Evolutionary conservation across 2,888 invertebrate species (phyloP).

Genomic region (Idaea dimidiata): DNA sequence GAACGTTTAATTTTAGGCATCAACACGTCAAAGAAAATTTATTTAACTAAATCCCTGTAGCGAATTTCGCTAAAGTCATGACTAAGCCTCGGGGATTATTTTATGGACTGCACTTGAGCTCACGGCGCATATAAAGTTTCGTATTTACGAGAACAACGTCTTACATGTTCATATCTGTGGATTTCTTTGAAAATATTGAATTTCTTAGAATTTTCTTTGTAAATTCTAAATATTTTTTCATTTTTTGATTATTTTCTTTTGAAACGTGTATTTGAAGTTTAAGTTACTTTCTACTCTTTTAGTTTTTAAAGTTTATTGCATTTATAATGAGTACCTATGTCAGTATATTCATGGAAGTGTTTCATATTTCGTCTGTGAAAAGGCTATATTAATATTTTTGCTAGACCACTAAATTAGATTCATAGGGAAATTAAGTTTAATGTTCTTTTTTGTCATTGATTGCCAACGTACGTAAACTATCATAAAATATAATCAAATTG

Average conservation of each 20-base stretch:
- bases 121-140: conserved; percentile 3
- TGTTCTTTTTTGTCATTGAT: too few species aligned
- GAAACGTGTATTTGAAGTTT: too few species aligned
- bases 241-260: not conserved
- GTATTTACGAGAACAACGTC: conserved; percentile 4
- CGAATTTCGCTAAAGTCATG: conserved; percentile 2
- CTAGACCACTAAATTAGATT: too few species aligned
- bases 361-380: too few species aligned
- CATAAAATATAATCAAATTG: too few species aligned
- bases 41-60: not conserved
- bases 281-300: too few species aligned
- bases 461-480: too few species aligned
- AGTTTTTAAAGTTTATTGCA: too few species aligned
- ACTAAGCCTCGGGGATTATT: conserved; percentile 5
- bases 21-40: not conserved
- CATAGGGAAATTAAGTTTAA: too few species aligned
- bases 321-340: too few species aligned
- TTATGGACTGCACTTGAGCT: conserved; percentile 6
- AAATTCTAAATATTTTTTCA: not conserved
- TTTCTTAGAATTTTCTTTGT: not conserved
- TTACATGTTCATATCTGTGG: not conserved
- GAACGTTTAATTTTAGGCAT: conserved; percentile 5
- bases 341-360: too few species aligned
- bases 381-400: too few species aligned
- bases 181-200: not conserved